Evolutionary conservation across 2,797 vertebrate genomes (phyloP), one percentile per base, ranked within the genome.

Genomic region (Rhinatrema bivittatum): DNA sequence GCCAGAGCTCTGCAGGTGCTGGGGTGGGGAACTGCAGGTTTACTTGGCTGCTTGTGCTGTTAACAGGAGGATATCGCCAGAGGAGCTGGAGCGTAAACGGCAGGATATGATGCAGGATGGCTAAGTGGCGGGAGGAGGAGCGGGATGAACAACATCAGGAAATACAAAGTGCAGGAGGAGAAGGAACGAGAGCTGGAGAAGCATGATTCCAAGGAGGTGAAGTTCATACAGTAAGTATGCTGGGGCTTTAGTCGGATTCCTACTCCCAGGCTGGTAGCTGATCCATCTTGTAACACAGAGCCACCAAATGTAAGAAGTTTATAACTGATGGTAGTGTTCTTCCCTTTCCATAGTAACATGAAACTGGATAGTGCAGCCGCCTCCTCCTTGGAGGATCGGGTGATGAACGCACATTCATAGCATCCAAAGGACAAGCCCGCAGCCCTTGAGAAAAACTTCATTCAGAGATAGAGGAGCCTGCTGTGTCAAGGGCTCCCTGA

Each of bases 371-470:
- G 94, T 1, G 87, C 91, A 0, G 70, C 89, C 6, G 87, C 82
- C 4, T 97, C 93, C 2, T 91, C 82, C 1, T 46, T 98, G 21
- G 93, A 97, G 56, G 94, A 99, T 32, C 60, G 93, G 7, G 91
- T 98, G 21, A 99, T n/a, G n/a, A 93, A 46, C 86, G 92, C 44
- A 98, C 11, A 93, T 98, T 76, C 84, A 98, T 72, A 94, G 90
- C 43, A 85, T 99, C 7, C 96, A 99, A 68, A 87, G 94, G 41
- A 97, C 91, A 1, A n/a, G n/a, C 60, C 91, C 0, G 81, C 86
- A 1, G 88, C 92, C 7, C 47, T 95, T 65, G 91, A 98, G 41
- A 91, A 73, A 40, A 95, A 89, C 76, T 94, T 94, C 4, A 91
- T 94, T 91, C 89, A 77, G 63, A 85, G 90, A 86, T 95, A 34